Conservation (phyloP, 2,797 vertebrate genomes). For the Acanthurus leucopareius region DNA sequence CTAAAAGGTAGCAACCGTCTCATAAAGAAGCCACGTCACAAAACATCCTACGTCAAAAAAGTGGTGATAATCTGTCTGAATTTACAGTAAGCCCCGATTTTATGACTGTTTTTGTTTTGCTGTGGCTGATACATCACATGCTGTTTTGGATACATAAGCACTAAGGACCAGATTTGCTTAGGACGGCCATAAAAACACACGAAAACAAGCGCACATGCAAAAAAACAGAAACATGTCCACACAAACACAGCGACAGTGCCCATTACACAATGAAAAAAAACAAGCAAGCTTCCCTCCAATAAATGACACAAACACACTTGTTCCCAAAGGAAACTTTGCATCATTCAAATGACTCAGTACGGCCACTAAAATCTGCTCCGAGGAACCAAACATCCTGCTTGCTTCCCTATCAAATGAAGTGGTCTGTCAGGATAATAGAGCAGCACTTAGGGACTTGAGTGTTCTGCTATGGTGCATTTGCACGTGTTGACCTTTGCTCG, state of each 20-base stretch:
- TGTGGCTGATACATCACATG: too few relatives aligned
- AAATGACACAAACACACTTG: not conserved
- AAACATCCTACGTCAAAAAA: too few relatives aligned
- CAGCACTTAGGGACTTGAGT: not conserved
- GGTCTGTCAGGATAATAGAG: constrained; percentile 19
- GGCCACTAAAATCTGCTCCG: not conserved
- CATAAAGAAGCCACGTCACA: too few relatives aligned
- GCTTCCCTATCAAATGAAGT: constrained; percentile 36
- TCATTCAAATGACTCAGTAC: constrained; percentile 46
- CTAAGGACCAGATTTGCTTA: constrained; percentile 25
- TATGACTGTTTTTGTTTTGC: too few relatives aligned
- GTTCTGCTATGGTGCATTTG: constrained; percentile 8
- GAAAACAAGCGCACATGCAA: not conserved
- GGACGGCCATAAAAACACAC: constrained; percentile 16
- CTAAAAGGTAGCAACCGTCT: too few relatives aligned
- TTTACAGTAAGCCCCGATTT: too few relatives aligned
- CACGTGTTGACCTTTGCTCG: not conserved
- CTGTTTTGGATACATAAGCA: constrained; percentile 19
- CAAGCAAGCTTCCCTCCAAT: not conserved
- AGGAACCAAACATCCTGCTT: constrained; percentile 29
- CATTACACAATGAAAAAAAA: not conserved
- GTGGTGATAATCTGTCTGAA: too few relatives aligned
- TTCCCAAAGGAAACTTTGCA: constrained; percentile 39
- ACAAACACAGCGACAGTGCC: not conserved
- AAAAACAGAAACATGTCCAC: not conserved